Evolutionary conservation across 2,113 vertebrate species (phyloP).

Genomic region (Empidonax traillii): DNA sequence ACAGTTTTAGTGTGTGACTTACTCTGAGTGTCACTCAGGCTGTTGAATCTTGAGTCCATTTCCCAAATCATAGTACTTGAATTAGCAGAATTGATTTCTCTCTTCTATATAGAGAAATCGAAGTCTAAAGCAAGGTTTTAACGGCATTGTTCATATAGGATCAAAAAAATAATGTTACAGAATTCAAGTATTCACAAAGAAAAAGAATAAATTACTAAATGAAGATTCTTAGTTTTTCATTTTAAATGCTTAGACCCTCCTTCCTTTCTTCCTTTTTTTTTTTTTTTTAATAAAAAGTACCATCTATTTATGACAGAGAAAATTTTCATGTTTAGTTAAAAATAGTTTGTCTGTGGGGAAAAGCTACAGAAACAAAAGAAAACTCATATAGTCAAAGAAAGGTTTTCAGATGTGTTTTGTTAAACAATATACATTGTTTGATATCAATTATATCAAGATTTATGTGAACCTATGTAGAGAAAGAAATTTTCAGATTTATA

Average conservation of each 20-base stretch:
- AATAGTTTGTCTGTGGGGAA: neutral
- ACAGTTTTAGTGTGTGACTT: neutral
- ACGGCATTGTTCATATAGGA: accelerated
- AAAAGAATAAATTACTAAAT: neutral
- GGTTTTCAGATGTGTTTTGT: neutral
- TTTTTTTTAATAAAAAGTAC: neutral
- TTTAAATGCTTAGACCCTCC: neutral
- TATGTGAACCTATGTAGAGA: neutral
- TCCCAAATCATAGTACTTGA: neutral
- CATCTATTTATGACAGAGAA: neutral
- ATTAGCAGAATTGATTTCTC: neutral
- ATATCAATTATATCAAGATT: neutral
- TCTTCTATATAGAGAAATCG: neutral
- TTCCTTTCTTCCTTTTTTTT: neutral
- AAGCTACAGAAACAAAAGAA: neutral
- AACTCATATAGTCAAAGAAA: neutral
- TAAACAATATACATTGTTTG: neutral
- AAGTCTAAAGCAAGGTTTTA: neutral
- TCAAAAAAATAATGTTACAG: accelerated
- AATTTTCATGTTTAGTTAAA: neutral
- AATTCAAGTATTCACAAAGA: neutral
- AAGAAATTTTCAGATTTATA: neutral
- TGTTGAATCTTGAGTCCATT: neutral
- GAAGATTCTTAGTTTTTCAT: accelerated
- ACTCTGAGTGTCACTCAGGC: neutral